Base-by-base conservation (phyloP, 2,888 invertebrate species). In the Hypolimnas misippus region DNA sequence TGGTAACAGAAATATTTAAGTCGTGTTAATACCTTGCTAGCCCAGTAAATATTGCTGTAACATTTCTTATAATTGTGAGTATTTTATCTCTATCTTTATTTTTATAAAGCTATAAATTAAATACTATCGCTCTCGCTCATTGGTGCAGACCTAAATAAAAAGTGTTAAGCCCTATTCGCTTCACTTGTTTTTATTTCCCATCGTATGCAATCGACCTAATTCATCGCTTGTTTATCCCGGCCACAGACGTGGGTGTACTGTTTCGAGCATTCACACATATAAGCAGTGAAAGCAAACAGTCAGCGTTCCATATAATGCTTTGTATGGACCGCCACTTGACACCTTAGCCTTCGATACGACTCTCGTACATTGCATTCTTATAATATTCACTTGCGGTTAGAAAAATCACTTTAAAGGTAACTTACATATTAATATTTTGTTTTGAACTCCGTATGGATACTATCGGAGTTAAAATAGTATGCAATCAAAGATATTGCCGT, bases 221-320 rank as follows among this genome's bases (percentile, higher is more conserved):
- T 73, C 73, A 69, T 69, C 64, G 53, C 66, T 57, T 70, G 70
- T 69, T 68, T 77, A 78, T 79, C 79, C 78, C 70, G 62, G 66
- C 69, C 70, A 66, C 73, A 73, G 74, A 75, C 75, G 82, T 81
- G 79, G 82, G 87, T 86, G 84, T 89, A 81, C 77, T 77, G 82
- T 89, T 87, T 84, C 89, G 76, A 78, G 79, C 82, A 81, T 86
- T 83, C 82, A 83, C 77, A 78, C 77, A 49, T 29, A 49, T 14
- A 73, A 76, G 67, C 77, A 85, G 89, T 84, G 90, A 90, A 89
- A 91, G 89, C 89, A 84, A 85, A 89, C 85, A 80, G 78, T 80
- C 81, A 79, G 78, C 86, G 87, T 84, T 85, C 81, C 83, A 84
- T 82, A 83, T 84, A 82, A 83, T 83, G 86, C 85, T 79, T 83